Evolutionary conservation across 2,113 vertebrate genomes (phyloP).

Genomic region (Malurus alboscapulatus): DNA sequence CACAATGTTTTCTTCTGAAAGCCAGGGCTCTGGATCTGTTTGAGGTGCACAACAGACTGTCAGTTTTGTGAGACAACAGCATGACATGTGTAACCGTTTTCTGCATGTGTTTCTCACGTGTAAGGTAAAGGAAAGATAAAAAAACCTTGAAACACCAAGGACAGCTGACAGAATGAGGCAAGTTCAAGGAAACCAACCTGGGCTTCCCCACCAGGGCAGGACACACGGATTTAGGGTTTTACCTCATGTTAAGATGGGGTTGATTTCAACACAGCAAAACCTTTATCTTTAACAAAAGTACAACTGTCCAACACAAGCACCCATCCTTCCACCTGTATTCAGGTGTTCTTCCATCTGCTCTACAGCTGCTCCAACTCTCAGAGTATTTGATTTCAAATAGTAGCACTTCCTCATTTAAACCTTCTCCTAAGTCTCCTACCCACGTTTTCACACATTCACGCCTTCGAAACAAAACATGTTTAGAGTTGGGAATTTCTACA

Average conservation of each 20-base stretch:
- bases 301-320: rapidly evolving
- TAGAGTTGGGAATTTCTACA: background rate
- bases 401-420: background rate
- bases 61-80: background rate
- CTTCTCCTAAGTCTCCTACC: background rate
- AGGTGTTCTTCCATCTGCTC: background rate
- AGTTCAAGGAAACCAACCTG: background rate
- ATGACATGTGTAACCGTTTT: background rate
- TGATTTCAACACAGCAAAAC: background rate
- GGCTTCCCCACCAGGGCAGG: background rate
- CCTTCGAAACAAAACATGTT: background rate
- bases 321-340: background rate
- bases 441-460: background rate
- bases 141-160: background rate
- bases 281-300: background rate
- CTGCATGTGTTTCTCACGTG: background rate
- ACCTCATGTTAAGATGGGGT: background rate
- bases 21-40: background rate
- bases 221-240: background rate
- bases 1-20: background rate
- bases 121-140: background rate
- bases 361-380: background rate
- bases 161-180: background rate
- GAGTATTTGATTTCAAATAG: background rate
- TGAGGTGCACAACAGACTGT: background rate